These are phyloP conservation scores for Sparus aurata DNA, from an alignment of 2,797 vertebrate species.

Conservation along the genomic window DNA sequence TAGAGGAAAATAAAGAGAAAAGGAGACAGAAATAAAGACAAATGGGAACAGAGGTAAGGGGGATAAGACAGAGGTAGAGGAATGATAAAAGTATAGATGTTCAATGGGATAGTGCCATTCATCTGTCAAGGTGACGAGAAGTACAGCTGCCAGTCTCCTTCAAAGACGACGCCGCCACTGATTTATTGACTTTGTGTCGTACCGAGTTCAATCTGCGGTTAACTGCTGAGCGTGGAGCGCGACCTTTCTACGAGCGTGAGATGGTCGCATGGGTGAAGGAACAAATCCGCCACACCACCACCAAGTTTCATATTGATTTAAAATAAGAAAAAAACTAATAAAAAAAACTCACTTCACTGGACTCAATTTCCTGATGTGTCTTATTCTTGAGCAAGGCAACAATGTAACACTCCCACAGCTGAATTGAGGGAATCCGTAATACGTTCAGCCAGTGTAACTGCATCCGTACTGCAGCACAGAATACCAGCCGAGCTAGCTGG, in stretches of 20 bases:
- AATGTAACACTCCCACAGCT: background rate
- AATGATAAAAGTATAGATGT: conserved; percentile 60
- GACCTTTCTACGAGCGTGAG: conserved; percentile 12
- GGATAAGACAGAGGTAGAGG: conserved; percentile 41
- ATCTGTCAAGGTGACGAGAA: conserved; percentile 77
- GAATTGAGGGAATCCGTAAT: conserved; percentile 2
- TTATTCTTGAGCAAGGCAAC: background rate
- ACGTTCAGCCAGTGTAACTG: background rate
- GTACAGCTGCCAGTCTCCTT: conserved; percentile 59
- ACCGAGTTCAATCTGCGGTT: conserved; percentile 67
- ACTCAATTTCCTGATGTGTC: background rate
- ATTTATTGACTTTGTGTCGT: conserved; percentile 58
- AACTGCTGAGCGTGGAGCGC: conserved; percentile 38
- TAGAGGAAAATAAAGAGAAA: conserved; percentile 45
- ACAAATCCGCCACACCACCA: conserved; percentile 2
- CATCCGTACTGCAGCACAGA: background rate
- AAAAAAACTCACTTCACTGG: background rate
- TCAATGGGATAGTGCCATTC: conserved; percentile 67
- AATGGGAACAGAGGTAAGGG: conserved; percentile 51
- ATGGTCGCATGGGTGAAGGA: conserved; percentile 15
- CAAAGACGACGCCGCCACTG: conserved; percentile 39
- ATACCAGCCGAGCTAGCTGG: no score
- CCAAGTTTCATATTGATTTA: conserved; percentile 2
- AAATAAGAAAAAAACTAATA: background rate
- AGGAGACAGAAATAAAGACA: conserved; percentile 52